A percentile compares a stretch with the other conserved stretches of the same genome.
These are phyloP conservation scores for Cephus spinipes DNA, from an alignment of 2,888 invertebrate genomes.

Conservation along the genomic window DNA sequence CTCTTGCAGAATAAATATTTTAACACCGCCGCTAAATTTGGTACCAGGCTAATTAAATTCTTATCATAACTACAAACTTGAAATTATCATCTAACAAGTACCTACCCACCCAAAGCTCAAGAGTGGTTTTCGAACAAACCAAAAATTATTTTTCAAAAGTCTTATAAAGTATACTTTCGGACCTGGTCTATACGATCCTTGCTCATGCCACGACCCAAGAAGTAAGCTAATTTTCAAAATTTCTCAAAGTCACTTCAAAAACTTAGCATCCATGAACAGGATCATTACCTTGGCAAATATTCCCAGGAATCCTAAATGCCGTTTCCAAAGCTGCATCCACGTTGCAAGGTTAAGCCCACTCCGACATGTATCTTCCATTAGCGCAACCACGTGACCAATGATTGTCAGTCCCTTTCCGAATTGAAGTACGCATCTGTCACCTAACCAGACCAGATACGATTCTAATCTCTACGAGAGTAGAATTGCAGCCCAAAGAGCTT, in stretches of 20 bases:
- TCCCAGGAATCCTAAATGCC: background rate
- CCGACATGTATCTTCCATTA: conserved; percentile 57
- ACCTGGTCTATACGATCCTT: background rate
- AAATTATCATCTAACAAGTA: background rate
- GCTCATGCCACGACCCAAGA: no score
- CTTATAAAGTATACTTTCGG: background rate
- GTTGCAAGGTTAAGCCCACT: background rate
- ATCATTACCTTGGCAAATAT: background rate
- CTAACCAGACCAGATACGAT: background rate
- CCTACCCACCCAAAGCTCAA: background rate
- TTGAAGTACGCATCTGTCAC: background rate
- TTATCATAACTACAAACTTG: background rate
- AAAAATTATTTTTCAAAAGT: background rate
- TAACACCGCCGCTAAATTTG: no score
- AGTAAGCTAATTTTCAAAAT: background rate
- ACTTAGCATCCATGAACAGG: background rate
- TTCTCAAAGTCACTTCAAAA: background rate
- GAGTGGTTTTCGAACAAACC: no score
- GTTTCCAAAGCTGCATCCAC: background rate
- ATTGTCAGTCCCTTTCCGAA: background rate
- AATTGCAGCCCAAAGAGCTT: background rate
- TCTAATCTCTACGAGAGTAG: background rate
- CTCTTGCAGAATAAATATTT: no score
- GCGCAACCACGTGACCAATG: conserved; percentile 39
- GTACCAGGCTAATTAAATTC: background rate